Evolutionary conservation across 2,113 vertebrate species (phyloP).

Genomic region (Gallinago undulata): DNA sequence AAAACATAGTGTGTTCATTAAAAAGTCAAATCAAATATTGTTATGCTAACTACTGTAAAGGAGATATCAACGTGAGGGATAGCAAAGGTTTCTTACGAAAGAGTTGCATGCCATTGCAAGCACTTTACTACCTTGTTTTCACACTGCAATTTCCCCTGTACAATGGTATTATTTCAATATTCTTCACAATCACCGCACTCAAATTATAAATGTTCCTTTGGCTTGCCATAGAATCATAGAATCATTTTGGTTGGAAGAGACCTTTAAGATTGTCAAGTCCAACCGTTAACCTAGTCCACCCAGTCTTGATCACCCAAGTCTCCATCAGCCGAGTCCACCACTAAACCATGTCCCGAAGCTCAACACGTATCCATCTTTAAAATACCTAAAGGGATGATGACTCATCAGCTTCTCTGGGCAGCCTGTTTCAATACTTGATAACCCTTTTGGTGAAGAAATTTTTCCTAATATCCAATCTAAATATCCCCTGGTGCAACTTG

Average conservation of each 20-base stretch:
- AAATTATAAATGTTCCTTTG: background rate
- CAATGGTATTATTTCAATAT: background rate
- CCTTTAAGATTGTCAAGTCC: background rate
- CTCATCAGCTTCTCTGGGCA: background rate
- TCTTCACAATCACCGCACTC: background rate
- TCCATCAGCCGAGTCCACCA: background rate
- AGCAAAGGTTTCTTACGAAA: background rate
- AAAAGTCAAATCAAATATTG: constrained; percentile 10
- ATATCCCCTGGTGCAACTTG: background rate
- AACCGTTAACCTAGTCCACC: background rate
- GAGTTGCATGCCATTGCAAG: background rate
- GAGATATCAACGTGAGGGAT: background rate
- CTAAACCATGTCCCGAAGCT: background rate
- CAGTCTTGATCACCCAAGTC: no score
- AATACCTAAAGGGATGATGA: background rate
- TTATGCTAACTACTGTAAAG: constrained; percentile 20
- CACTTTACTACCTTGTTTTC: background rate
- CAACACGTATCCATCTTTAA: background rate
- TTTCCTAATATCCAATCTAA: background rate
- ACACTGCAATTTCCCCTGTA: background rate
- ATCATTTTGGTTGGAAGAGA: background rate
- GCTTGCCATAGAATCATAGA: background rate
- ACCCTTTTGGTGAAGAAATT: background rate
- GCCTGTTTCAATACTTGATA: background rate
- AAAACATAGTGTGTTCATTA: background rate